phyloP scores from a whole-genome alignment of 1,140 invertebrate genomes.

The Acromyrmex echinatior region DNA sequence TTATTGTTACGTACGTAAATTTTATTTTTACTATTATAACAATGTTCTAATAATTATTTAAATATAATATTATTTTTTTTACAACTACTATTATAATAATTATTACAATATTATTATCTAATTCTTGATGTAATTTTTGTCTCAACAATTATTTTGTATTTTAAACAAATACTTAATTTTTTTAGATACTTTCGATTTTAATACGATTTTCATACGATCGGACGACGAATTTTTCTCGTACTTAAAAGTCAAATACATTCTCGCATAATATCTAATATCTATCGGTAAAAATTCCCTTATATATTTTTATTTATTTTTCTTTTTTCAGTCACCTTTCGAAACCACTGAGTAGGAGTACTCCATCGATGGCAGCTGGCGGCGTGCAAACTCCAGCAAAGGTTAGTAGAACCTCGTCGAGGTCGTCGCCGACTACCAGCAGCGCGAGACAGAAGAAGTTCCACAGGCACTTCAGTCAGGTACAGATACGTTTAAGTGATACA shows the following conservation, averaged over 20 bases:
- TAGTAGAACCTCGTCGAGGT: slow-evolving; percentile 82
- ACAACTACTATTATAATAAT: background rate
- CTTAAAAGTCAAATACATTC: background rate
- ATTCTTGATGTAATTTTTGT: background rate
- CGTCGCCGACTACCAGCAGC: slow-evolving; percentile 82
- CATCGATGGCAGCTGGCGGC: slow-evolving; percentile 82
- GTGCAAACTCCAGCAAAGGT: slow-evolving; percentile 77
- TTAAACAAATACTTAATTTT: background rate
- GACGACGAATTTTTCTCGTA: background rate
- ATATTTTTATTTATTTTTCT: background rate
- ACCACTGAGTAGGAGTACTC: slow-evolving; percentile 83
- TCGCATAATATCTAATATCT: background rate
- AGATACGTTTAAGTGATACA: slow-evolving; percentile 19
- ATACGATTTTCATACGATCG: no score
- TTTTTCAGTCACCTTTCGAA: slow-evolving; percentile 81
- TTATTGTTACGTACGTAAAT: background rate
- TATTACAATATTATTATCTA: background rate
- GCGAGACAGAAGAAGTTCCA: slow-evolving; percentile 84
- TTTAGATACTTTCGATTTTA: background rate
- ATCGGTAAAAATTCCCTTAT: background rate
- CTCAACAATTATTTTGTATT: background rate
- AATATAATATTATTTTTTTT: background rate
- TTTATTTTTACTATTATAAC: background rate
- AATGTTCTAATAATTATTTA: background rate
- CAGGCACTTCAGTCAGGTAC: slow-evolving; percentile 84